Base-by-base conservation (phyloP, 1,140 invertebrate species). In the Drosophila busckii region DNA sequence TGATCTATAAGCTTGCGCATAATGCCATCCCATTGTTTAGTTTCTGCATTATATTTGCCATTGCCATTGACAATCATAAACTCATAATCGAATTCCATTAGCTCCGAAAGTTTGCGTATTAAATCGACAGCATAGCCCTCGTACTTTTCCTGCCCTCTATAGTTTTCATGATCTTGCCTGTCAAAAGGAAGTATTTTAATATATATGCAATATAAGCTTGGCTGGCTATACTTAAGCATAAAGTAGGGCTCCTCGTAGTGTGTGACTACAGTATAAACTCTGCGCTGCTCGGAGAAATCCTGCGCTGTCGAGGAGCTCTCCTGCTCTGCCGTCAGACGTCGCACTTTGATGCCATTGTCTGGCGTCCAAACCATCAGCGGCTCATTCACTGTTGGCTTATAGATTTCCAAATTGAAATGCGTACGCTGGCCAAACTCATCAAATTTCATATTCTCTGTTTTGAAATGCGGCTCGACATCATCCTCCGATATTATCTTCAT, bases 21-120 rank as follows among this genome's bases (percentile, higher is more conserved):
- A 10, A 98, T 89, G 3, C 96, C 96, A 83, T 94, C 91, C 96
- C 96, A 97, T 63, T 92, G 89, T 58, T 92, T 93, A 0, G 90
- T 93, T 3, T 90, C 88, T 1, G 90, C 84, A 75, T 95, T 89
- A 7, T 90, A 92, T 31, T 89, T 91, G 0, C 95, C 96, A 12
- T 89, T 89, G 67, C 93, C 93, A 1, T 90, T 90, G 1, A 92
- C 92, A 2, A 95, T 82, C 78, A 92, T 89, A 60, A 95, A 92
- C 55, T 91, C 90, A 61, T 93, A 97, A 61, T 92, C 93, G 52
- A 97, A 94, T 88, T 90, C 91, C 29, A 94, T 87, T 0, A 90
- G 68, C 50, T 91, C 87, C 7, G 93, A 90, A 8, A 95, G 91
- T 48, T 90, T 89, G 1, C 91, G 85, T 31, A 96, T 92, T 0